These are phyloP conservation scores for Dendrolimus kikuchii DNA, from an alignment of 1,140 invertebrate species.

Conservation along the genomic window DNA sequence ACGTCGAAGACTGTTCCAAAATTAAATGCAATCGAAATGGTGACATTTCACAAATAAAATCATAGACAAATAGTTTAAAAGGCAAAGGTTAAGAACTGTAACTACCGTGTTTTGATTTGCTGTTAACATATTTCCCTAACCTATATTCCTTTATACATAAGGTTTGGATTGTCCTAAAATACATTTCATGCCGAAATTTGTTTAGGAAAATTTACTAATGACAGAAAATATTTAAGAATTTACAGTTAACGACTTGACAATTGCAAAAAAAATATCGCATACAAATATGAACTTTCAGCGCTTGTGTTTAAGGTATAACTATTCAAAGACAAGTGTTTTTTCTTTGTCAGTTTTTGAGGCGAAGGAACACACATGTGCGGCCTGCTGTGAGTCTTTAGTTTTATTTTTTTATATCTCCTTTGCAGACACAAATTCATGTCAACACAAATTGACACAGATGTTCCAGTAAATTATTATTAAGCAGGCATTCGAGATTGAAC, in stretches of 20 bases:
- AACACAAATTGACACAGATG: slow-evolving; percentile 53
- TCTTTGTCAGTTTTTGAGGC: slow-evolving; percentile 25
- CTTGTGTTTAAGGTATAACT: slow-evolving; percentile 6
- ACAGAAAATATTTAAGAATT: slow-evolving; percentile 44
- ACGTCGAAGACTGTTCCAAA: slow-evolving; percentile 21
- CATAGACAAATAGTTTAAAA: slow-evolving; percentile 37
- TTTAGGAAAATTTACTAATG: slow-evolving; percentile 17
- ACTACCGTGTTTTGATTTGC: slow-evolving; percentile 3
- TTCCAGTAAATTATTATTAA: slow-evolving; percentile 31
- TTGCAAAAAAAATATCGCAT: slow-evolving; percentile 15
- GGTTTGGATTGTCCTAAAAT: slow-evolving; percentile 2
- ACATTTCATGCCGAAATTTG: neutral
- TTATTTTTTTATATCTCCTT: slow-evolving; percentile 39
- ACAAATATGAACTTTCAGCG: slow-evolving; percentile 19
- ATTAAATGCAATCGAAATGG: slow-evolving; percentile 19
- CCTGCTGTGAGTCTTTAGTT: slow-evolving; percentile 46
- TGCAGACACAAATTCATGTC: slow-evolving; percentile 45
- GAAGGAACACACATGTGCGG: slow-evolving; percentile 45
- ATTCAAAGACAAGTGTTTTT: slow-evolving; percentile 11
- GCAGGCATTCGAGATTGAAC: slow-evolving; percentile 13
- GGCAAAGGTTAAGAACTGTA: slow-evolving; percentile 26
- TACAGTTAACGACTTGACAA: slow-evolving; percentile 35
- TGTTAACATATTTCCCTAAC: slow-evolving; percentile 1
- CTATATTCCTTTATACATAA: slow-evolving; percentile 7
- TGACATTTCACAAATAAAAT: slow-evolving; percentile 51